Evolutionary conservation across 2,113 vertebrate genomes (phyloP), one percentile per base, ranked within the genome.

Genomic region (Malurus cyaneus): DNA sequence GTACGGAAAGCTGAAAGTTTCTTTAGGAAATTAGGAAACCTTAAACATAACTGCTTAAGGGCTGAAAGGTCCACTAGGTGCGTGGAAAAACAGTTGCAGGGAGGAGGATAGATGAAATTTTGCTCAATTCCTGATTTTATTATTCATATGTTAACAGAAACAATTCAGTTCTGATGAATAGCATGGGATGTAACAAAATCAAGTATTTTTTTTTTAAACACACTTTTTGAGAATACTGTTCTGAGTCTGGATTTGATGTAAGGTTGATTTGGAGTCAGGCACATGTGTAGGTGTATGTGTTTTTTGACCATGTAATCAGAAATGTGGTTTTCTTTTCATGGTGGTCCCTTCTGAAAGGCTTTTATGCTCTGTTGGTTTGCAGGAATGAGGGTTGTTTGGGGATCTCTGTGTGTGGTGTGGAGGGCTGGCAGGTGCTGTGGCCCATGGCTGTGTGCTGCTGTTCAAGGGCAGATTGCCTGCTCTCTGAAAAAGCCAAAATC

Each of bases 341-440:
- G 92, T 79, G 69, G 39, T 91, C 70, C 29, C 16, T 88, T 73
- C 72, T 80, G 90, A 77, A 88, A 72, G 65, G 59, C 78, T 67
- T 93, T 56, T 57, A 10, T 28, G 78, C 62, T 93, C 79, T 36
- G 13, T 41, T 73, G 20, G 46, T 72, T 91, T 53, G 41, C 47
- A 89, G 89, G 91, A 85, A 39, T 0, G 26, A 85, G 66, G 66
- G 7, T 25, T 65, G 42, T 61, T 72, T 42, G 77, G 32, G 9
- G 74, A 31, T 60, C 32, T 41, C 32, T 59, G 52, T 50, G 83
- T 60, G 47, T 47, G 66, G 14, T 34, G 39, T 31, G 47, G 39
- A 28, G 74, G 41, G 74, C 8, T 53, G 59, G 47, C 74, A 82
- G 34, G 67, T 67, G 59, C 66, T 46, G 5, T 19, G 3, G 41